These are phyloP conservation scores for Zygaena filipendulae DNA, from an alignment of 2,888 invertebrate genomes.

Conservation along the genomic window DNA sequence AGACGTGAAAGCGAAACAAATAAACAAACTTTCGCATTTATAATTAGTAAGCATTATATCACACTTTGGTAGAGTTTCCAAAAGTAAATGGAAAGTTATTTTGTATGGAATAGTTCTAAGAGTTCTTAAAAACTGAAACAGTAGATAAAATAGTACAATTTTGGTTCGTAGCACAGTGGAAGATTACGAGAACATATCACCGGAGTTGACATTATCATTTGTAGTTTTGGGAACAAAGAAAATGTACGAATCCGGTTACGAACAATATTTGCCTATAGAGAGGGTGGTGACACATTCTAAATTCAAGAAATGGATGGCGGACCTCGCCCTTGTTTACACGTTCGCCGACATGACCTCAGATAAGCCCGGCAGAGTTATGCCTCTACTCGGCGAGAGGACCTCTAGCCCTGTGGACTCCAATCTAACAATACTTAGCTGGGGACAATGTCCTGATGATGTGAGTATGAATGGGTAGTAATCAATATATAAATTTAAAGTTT, in stretches of 20 bases:
- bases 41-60: too few relatives aligned
- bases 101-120: too few relatives aligned
- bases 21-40: too few relatives aligned
- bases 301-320: constrained; percentile 31
- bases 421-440: constrained; percentile 38
- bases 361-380: constrained; percentile 31
- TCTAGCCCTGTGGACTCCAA: constrained; percentile 28
- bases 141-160: too few relatives aligned
- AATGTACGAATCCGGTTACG: constrained; percentile 39
- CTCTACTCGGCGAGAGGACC: constrained; percentile 24
- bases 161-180: constrained; percentile 18
- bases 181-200: constrained; percentile 12
- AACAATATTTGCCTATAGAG: constrained; percentile 45
- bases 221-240: constrained; percentile 38
- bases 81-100: too few relatives aligned
- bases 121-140: too few relatives aligned
- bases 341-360: constrained; percentile 39
- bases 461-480: constrained; percentile 10
- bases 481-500: too few relatives aligned
- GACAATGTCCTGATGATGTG: constrained; percentile 18
- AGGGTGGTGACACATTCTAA: constrained; percentile 33
- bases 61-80: too few relatives aligned
- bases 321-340: constrained; percentile 36
- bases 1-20: too few relatives aligned
- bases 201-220: constrained; percentile 39